Conservation (phyloP, 1,140 invertebrate genomes). For the Nephila pilipes region DNA sequence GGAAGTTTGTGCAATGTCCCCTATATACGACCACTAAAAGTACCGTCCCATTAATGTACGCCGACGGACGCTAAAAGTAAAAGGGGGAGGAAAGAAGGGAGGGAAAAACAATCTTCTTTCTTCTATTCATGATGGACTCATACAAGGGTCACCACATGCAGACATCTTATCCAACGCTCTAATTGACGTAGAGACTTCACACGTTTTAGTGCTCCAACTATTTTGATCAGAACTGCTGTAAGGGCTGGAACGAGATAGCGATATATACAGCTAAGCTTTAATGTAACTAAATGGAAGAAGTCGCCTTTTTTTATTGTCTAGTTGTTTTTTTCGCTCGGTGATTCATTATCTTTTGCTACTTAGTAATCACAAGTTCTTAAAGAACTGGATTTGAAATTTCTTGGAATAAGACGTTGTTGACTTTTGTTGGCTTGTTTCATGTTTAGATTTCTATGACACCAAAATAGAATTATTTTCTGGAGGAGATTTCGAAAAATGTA, state of each 20-base stretch:
- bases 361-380: too few relatives aligned
- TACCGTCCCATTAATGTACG: background rate
- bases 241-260: constrained; percentile 3
- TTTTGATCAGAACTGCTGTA: constrained; percentile 24
- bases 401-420: too few relatives aligned
- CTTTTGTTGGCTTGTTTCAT: too few relatives aligned
- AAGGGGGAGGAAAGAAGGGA: background rate
- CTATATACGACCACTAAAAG: background rate
- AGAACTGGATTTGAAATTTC: too few relatives aligned
- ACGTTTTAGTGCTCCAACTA: constrained; percentile 26
- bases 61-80: background rate
- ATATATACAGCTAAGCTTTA: constrained; percentile 32
- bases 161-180: constrained; percentile 60
- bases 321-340: background rate
- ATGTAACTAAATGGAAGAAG: constrained; percentile 40
- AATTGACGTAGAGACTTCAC: constrained; percentile 53
- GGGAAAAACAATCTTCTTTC: background rate
- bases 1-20: background rate
- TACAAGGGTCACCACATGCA: constrained; percentile 42
- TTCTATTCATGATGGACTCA: background rate
- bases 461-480: too few relatives aligned
- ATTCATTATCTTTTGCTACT: background rate
- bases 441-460: too few relatives aligned
- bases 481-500: too few relatives aligned
- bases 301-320: background rate